Evolutionary conservation across 2,797 vertebrate species (phyloP), one percentile per base, ranked within the genome.

Genomic region (Pteropus rufus): DNA sequence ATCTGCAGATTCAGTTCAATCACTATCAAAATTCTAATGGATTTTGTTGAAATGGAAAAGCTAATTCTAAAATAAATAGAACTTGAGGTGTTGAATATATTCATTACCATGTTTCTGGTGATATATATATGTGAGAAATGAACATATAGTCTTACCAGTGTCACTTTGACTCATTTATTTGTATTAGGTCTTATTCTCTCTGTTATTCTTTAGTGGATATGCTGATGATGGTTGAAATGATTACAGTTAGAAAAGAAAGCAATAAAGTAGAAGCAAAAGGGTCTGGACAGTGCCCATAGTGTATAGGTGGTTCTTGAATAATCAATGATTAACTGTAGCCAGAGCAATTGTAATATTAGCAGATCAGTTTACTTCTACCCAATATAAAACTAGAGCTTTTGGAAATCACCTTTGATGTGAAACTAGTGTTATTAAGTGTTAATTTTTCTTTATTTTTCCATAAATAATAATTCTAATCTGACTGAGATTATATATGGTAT

Each of bases 371-470:
- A 46, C 7, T 65, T 79, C 7, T 62, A 64, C 6, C 14, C 3
- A 58, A 14, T 34, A 23, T 89, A 41, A 85, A 92, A 80, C 10
- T 41, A 36, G 8, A n/a, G 11, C 9, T 36, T 91, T 80, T 56
- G 31, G 7, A 83, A 54, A 89, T 89, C 10, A 67, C 16, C 1
- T 81, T 94, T 85, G 26, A 23, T 26, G 21, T 82, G 58, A 95
- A 95, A 76, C 0, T 60, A 52, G 0, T 46, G 10, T 54, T 44
- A 76, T 12, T 83, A 70, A 2, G 12, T 46, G 26, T 12, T 39
- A 39, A 36, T 80, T 94, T 90, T 96, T 70, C 67, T 81, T 91
- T 96, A 82, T 96, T 97, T 97, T 96, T 92, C 60, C 54, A 91
- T 93, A 90, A 81, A 73, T 76, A 89, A 94, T 54, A 39, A 90